Base-by-base conservation (phyloP, 2,797 vertebrate species). In the Syngnathus rostellatus region DNA sequence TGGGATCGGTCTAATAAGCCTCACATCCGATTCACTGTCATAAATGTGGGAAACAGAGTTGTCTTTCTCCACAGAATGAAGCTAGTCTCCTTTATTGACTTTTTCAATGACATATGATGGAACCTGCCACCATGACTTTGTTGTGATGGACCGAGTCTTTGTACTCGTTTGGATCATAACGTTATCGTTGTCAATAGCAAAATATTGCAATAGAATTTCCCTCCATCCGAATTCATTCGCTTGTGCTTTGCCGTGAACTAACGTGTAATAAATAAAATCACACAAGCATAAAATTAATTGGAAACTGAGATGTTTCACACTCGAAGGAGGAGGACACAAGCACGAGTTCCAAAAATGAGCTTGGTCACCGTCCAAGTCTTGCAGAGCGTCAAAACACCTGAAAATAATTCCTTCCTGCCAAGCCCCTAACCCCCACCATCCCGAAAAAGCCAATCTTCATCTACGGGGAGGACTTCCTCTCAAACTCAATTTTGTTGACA, bases 401-500 rank as follows among this genome's bases (percentile, higher is more conserved):
- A 82, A 80, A 72, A 86, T 57, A 57, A 57, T 8, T 37, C 14
- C 25, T 31, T 11, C 11, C 8, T 11, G 1, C 19, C n/a, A 31
- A 31, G 31, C 3, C 19, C 21, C 4, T 4, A 12, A 11, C 55
- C 53, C 21, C 8, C 51, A 9, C 3, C 21, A 25, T 11, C 10
- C 2, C 2, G 25, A 57, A 38, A 57, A 57, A 57, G 55, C 25
- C 55, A 38, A 57, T 82, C 75, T 81, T 85, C 81, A 83, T 82
- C 78, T 84, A 79, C 59, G 67, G 73, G 75, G 72, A 85, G 86
- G 87, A 85, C 76, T 45, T 70, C 83, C 82, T 88, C 87, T 87
- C 86, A 85, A 78, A 85, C 80, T 85, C 76, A 68, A 87, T 90
- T 83, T 85, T 63, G 50, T 50, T 71, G 75, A 80, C 85, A 90